Conservation (phyloP, 1,140 invertebrate genomes). For the Drosophila paulistorum region DNA sequence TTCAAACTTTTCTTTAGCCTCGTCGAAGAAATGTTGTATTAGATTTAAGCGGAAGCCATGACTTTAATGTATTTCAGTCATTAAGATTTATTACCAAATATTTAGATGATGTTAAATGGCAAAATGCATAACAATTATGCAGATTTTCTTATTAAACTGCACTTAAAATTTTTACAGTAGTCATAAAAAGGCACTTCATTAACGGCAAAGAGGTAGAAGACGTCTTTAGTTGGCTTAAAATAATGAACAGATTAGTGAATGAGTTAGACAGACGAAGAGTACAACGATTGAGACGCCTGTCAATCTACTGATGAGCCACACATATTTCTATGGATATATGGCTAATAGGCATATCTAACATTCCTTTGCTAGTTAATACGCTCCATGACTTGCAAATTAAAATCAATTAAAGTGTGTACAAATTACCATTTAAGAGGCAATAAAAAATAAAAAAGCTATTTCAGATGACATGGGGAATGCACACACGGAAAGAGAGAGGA, state of each 20-base stretch:
- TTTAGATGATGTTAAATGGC: not conserved
- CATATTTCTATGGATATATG: not conserved
- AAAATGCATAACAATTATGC: too few species aligned
- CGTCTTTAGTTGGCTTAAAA: too few species aligned
- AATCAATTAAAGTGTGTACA: slow-evolving; percentile 12
- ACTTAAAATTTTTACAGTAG: too few species aligned
- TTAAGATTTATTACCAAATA: not conserved
- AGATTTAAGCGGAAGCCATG: too few species aligned
- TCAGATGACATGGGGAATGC: slow-evolving; percentile 23
- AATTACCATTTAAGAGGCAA: slow-evolving; percentile 8
- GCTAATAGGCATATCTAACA: slow-evolving; percentile 16
- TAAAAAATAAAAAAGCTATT: slow-evolving; percentile 7
- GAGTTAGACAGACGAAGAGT: too few species aligned
- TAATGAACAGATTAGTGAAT: too few species aligned
- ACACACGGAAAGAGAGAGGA: not conserved
- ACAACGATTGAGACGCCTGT: too few species aligned
- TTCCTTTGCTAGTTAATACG: slow-evolving; percentile 14
- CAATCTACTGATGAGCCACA: not conserved
- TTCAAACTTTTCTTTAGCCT: too few species aligned
- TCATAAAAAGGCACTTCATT: too few species aligned
- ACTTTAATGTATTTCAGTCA: not conserved
- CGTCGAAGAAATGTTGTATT: too few species aligned
- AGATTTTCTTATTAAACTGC: too few species aligned
- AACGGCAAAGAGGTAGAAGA: too few species aligned
- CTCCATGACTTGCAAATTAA: slow-evolving; percentile 17